These are phyloP conservation scores for Drosophila percnosoma DNA, from an alignment of 2,888 invertebrate genomes.

Conservation along the genomic window DNA sequence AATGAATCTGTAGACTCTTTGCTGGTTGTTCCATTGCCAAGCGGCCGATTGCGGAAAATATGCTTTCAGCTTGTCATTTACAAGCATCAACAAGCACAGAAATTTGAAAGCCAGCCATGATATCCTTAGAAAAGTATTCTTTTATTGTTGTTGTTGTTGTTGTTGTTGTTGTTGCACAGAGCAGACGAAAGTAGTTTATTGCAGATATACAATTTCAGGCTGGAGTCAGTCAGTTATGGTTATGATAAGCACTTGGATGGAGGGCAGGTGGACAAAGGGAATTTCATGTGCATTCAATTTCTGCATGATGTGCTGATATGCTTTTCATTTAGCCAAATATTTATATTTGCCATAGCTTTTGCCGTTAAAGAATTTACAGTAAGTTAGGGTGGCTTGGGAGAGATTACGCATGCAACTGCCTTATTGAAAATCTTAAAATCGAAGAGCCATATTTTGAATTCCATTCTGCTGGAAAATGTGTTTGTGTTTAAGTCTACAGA, in stretches of 20 bases:
- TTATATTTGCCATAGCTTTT: constrained; percentile 44
- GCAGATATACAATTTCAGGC: constrained; percentile 5
- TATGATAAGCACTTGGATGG: background rate
- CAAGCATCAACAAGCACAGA: constrained; percentile 2
- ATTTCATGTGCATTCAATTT: constrained; percentile 57
- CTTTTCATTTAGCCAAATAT: constrained; percentile 50
- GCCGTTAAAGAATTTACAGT: background rate
- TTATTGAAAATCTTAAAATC: constrained; percentile 61
- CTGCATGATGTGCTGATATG: constrained; percentile 35
- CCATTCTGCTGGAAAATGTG: constrained; percentile 52
- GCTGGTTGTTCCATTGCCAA: constrained; percentile 9
- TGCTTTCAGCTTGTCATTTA: constrained; percentile 34
- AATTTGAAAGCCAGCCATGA: constrained; percentile 15
- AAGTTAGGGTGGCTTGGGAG: background rate
- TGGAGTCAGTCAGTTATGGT: constrained; percentile 10
- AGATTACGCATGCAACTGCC: constrained; percentile 19
- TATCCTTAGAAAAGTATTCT: constrained; percentile 20
- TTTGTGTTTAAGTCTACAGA: constrained; percentile 44
- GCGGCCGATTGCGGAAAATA: constrained; percentile 28
- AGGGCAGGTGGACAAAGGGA: constrained; percentile 18
- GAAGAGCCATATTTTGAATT: constrained; percentile 71
- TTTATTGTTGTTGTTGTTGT: background rate
- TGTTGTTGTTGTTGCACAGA: background rate
- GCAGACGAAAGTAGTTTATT: constrained; percentile 34
- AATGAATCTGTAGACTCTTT: constrained; percentile 16